phyloP scores from a whole-genome alignment of 2,113 vertebrate genomes.

The Romanogobio albipinnatus region DNA sequence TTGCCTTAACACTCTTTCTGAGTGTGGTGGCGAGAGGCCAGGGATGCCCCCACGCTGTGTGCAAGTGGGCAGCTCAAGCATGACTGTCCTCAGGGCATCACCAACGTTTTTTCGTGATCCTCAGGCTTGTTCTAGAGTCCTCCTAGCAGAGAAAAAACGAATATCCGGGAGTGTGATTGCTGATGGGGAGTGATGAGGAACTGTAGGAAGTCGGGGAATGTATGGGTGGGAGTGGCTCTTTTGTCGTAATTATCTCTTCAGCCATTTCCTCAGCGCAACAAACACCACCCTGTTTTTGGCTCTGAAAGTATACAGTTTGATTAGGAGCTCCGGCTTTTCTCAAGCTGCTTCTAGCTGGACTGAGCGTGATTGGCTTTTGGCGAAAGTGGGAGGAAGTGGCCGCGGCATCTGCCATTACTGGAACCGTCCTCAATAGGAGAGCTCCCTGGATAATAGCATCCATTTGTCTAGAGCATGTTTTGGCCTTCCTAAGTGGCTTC shows the following conservation, averaged over 20 bases:
- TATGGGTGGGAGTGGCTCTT: slow-evolving; percentile 2
- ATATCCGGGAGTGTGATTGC: slow-evolving; percentile 1
- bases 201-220: slow-evolving; percentile 20
- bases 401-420: slow-evolving; percentile 41
- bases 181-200: slow-evolving; percentile 42
- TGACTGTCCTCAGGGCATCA: slow-evolving; percentile 33
- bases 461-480: slow-evolving; percentile 51
- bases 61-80: slow-evolving; percentile 3
- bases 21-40: slow-evolving; percentile 20
- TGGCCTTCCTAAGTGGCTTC: slow-evolving; percentile 43
- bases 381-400: slow-evolving; percentile 31
- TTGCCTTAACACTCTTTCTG: slow-evolving; percentile 49
- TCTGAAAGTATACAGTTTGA: background rate
- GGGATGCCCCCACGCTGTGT: slow-evolving; percentile 46
- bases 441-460: slow-evolving; percentile 29
- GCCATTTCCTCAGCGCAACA: slow-evolving; percentile 30
- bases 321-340: slow-evolving; percentile 15
- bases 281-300: slow-evolving; percentile 20
- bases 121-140: background rate
- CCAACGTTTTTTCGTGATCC: background rate
- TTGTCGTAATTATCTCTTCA: slow-evolving; percentile 32
- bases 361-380: slow-evolving; percentile 1
- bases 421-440: slow-evolving; percentile 37
- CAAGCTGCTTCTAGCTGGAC: background rate
- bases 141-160: background rate